Percentiles rank a stretch among this genome's conserved stretches.
Evolutionary conservation across 1,140 invertebrate species (phyloP).

Genomic region (Musca domestica): DNA sequence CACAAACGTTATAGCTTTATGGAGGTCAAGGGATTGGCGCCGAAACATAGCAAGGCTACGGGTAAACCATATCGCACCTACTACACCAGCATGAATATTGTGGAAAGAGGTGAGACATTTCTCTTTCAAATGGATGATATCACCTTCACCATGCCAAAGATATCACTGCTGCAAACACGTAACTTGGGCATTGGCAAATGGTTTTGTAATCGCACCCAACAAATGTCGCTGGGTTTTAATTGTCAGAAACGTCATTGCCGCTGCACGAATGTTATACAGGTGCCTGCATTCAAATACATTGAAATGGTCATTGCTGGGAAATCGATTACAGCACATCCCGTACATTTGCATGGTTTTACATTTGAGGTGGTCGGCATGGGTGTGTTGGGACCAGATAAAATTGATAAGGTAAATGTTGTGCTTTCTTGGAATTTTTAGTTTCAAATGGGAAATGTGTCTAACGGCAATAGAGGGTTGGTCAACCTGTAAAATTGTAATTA

Average conservation of each 20-base stretch:
- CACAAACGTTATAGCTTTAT: slow-evolving; percentile 30
- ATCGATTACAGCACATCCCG: slow-evolving; percentile 42
- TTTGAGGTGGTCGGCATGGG: slow-evolving; percentile 51
- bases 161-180: slow-evolving; percentile 47
- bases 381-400: slow-evolving; percentile 39
- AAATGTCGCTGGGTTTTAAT: slow-evolving; percentile 40
- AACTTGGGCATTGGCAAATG: slow-evolving; percentile 43
- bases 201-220: slow-evolving; percentile 46
- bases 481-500: too few species aligned
- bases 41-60: slow-evolving; percentile 25
- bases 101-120: slow-evolving; percentile 34
- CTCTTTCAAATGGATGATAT: slow-evolving; percentile 51
- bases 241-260: slow-evolving; percentile 40
- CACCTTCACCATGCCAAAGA: slow-evolving; percentile 43
- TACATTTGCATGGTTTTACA: slow-evolving; percentile 50
- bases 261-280: slow-evolving; percentile 49
- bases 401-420: slow-evolving; percentile 27
- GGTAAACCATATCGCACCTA: slow-evolving; percentile 32
- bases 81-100: slow-evolving; percentile 46
- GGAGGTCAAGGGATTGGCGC: slow-evolving; percentile 30
- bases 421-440: too few species aligned
- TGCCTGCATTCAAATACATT: slow-evolving; percentile 44
- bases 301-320: slow-evolving; percentile 46
- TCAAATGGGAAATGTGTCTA: too few species aligned
- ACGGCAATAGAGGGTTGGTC: too few species aligned